phyloP scores from a whole-genome alignment of 1,140 invertebrate species.

The Calliphora vicina region DNA sequence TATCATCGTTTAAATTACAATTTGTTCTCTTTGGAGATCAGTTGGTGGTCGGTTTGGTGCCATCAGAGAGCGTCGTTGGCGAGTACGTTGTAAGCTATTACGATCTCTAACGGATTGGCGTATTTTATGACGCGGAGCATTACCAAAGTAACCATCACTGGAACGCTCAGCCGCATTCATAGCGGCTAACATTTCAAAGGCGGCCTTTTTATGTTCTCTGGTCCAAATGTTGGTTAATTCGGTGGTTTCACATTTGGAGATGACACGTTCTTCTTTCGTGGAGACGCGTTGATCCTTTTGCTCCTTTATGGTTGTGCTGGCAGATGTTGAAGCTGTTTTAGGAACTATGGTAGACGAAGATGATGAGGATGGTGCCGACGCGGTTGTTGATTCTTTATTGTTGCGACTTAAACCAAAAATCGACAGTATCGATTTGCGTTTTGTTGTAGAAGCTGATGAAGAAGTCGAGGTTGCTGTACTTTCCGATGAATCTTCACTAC shows the following conservation, averaged over 20 bases:
- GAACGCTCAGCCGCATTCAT: slow-evolving; percentile 59
- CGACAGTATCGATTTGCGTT: slow-evolving; percentile 54
- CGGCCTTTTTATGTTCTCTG: slow-evolving; percentile 64
- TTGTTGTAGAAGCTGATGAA: background rate
- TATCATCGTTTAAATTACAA: background rate
- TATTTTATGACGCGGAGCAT: slow-evolving; percentile 29
- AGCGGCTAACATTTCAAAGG: slow-evolving; percentile 64
- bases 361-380: background rate
- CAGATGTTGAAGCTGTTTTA: background rate
- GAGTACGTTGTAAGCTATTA: slow-evolving; percentile 10
- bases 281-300: background rate
- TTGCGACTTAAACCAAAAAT: slow-evolving; percentile 53
- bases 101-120: slow-evolving; percentile 23
- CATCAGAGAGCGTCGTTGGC: slow-evolving; percentile 24
- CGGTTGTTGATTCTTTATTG: slow-evolving; percentile 1
- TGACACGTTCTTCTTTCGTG: slow-evolving; percentile 2
- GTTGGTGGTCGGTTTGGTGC: background rate
- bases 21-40: background rate
- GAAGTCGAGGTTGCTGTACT: slow-evolving; percentile 43
- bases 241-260: slow-evolving; percentile 33
- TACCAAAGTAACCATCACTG: slow-evolving; percentile 19
- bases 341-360: background rate
- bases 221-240: slow-evolving; percentile 60
- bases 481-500: slow-evolving; percentile 42
- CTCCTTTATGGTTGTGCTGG: background rate